Conservation (phyloP, 2,797 vertebrate species). For the Leucoraja ocellata region DNA sequence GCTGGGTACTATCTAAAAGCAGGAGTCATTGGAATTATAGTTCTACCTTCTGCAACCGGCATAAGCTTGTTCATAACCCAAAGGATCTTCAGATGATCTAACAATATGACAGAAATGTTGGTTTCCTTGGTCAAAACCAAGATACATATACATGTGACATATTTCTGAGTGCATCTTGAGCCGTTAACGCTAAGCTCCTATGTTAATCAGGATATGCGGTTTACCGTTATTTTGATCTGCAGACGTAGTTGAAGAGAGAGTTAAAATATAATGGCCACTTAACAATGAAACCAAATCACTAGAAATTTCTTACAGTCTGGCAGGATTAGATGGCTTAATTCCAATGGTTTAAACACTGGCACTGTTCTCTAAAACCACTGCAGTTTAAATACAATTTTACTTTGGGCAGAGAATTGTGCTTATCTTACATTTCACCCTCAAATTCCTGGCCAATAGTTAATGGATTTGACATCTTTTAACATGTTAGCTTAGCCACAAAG, state of each 20-base stretch:
- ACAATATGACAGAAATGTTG: neutral
- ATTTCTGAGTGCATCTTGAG: neutral
- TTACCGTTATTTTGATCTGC: neutral
- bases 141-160: neutral
- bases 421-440: slow-evolving; percentile 1
- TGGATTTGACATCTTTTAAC: neutral
- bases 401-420: neutral
- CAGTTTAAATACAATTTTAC: neutral
- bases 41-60: neutral
- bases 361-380: neutral
- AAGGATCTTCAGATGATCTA: neutral
- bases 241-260: neutral
- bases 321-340: slow-evolving; percentile 21
- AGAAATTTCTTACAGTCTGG: neutral
- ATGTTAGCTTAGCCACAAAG: too few species aligned
- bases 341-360: slow-evolving; percentile 6
- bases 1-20: neutral
- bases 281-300: neutral
- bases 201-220: neutral
- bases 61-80: neutral
- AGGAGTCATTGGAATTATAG: neutral
- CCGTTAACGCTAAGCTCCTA: neutral
- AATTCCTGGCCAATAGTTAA: neutral
- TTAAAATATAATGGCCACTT: neutral
- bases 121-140: neutral